Base-by-base conservation (phyloP, 2,797 vertebrate species). In the Lutjanus argentimaculatus region DNA sequence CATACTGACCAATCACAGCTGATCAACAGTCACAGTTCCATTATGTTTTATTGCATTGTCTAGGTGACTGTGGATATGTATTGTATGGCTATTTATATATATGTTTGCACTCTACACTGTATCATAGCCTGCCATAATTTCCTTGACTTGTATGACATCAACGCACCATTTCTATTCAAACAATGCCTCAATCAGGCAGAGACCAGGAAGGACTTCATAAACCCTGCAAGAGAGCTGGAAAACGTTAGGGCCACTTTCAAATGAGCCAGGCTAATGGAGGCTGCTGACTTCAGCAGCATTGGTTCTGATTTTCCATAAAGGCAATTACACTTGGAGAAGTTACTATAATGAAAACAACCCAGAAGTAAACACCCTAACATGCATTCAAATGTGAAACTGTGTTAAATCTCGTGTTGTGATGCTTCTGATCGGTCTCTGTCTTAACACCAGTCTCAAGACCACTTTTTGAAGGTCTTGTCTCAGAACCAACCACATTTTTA, bases 101-200 rank as follows among this genome's bases (percentile, higher is more conserved):
- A 25, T 69, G 63, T 75, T 70, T 74, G 48, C 36, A 51, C 63
- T 51, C 43, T 19, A 56, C 73, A 19, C 67, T 75, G 85, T 89
- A 49, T 82, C 75, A 86, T 19, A 67, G 25, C 68, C 56, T 72
- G 68, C 36, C 82, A 81, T 75, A 69, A 69, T 78, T 56, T 75
- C 58, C 58, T 79, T 77, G 75, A 79, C 62, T 46, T 57, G 43
- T 52, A 79, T 85, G 77, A 80, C 49, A 85, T 80, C 70, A 87
- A 40, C 57, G 80, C 45, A 72, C 73, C 64, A 3, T 36, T 84
- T 80, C 52, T 65, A 19, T 52, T 79, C 48, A 76, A 85, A 83
- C 63, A 85, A 62, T 75, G 56, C 45, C 46, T 62, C 69, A 42
- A 40, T 16, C 8, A 75, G 48, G 36, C 46, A 42, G 55, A 65